These are phyloP conservation scores for Holocentrus rufus DNA, from an alignment of 2,797 vertebrate genomes.

Conservation along the genomic window DNA sequence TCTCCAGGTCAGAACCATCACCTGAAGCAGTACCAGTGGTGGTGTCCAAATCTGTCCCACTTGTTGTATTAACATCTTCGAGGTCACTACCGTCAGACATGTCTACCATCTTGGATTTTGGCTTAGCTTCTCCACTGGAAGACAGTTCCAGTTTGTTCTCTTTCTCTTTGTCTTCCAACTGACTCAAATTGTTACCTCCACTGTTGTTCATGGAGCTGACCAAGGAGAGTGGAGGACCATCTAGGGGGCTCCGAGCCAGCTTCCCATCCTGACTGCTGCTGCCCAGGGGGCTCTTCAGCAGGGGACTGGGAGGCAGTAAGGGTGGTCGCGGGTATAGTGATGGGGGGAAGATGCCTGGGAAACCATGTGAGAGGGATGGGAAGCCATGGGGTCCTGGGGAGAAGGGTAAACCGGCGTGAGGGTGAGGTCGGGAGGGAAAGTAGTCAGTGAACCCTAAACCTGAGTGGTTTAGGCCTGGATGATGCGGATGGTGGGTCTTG, in stretches of 20 bases:
- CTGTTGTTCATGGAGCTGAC: slow-evolving; percentile 86
- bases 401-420: slow-evolving; percentile 89
- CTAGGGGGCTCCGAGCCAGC: slow-evolving; percentile 88
- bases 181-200: slow-evolving; percentile 72
- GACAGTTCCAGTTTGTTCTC: slow-evolving; percentile 85
- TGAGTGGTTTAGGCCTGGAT: slow-evolving; percentile 88
- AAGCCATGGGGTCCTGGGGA: slow-evolving; percentile 87
- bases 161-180: slow-evolving; percentile 83
- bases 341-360: slow-evolving; percentile 93
- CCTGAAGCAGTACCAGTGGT: slow-evolving; percentile 95
- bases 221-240: slow-evolving; percentile 86
- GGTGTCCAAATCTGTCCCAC: slow-evolving; percentile 96
- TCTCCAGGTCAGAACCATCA: slow-evolving; percentile 90
- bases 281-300: slow-evolving; percentile 92
- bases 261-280: slow-evolving; percentile 90
- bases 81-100: slow-evolving; percentile 95
- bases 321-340: slow-evolving; percentile 95
- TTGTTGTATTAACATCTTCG: slow-evolving; percentile 96
- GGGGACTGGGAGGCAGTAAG: slow-evolving; percentile 90
- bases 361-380: slow-evolving; percentile 90
- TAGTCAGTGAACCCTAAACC: slow-evolving; percentile 92
- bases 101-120: slow-evolving; percentile 91
- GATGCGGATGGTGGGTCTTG: slow-evolving; percentile 89
- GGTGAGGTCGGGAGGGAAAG: slow-evolving; percentile 91
- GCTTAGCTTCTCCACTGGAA: slow-evolving; percentile 84